Percentiles rank a stretch among this genome's conserved stretches.
Conservation (phyloP, 2,797 vertebrate species). For the Ficedula albicollis region DNA sequence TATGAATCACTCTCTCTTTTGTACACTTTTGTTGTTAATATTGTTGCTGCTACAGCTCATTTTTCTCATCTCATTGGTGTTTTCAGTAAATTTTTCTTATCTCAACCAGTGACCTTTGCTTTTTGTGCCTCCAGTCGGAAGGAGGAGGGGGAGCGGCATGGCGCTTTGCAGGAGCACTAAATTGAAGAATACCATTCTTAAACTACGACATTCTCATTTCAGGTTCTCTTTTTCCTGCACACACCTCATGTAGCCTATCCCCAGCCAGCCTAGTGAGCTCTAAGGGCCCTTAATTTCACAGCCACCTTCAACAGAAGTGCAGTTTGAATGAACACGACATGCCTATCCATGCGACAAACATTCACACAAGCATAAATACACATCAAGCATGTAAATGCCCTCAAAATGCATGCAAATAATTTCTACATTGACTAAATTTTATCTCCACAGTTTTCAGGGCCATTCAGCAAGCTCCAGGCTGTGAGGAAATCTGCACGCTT, state of each 20-base stretch:
- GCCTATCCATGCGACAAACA: not conserved
- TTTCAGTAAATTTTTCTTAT: not conserved
- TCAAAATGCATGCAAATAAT: conserved; percentile 14
- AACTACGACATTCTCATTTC: not conserved
- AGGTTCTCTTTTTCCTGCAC: not conserved
- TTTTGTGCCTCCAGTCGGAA: not conserved
- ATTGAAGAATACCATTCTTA: not conserved
- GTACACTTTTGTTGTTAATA: not conserved
- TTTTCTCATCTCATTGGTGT: not conserved
- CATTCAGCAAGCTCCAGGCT: conserved; percentile 29
- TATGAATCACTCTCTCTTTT: not conserved
- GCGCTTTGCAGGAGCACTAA: not conserved
- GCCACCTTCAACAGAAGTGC: not conserved
- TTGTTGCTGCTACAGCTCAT: not conserved
- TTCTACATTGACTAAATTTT: conserved; percentile 10
- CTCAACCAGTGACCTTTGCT: not conserved
- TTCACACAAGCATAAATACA: not conserved
- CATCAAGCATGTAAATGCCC: conserved; percentile 7
- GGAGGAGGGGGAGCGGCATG: rapidly evolving
- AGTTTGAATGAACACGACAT: conserved; percentile 4
- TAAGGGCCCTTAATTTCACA: conserved; percentile 17
- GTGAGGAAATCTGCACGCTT: not conserved
- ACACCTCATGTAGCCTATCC: not conserved
- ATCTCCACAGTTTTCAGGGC: not conserved
- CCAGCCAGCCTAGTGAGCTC: not conserved